Evolutionary conservation across 2,888 invertebrate species (phyloP).

Genomic region (Callyntrura guangdongensis): DNA sequence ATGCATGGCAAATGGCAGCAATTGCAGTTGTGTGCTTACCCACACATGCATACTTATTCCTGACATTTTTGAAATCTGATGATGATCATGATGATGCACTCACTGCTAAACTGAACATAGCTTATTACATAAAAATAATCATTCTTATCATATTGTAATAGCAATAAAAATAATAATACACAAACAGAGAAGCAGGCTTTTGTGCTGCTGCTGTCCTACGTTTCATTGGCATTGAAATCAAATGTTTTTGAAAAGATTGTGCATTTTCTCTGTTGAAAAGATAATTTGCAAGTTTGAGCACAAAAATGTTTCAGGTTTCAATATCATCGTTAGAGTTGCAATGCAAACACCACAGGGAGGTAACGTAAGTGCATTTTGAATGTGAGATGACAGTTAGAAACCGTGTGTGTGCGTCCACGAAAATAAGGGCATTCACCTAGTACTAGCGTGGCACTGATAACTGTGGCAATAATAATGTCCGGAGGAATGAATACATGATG

Average conservation of each 20-base stretch:
- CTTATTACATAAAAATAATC: too few relatives aligned
- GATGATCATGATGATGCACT: too few relatives aligned
- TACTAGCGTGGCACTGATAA: not conserved
- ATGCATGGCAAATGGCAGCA: too few relatives aligned
- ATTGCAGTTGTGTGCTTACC: too few relatives aligned
- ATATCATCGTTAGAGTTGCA: not conserved
- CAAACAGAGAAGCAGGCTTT: too few relatives aligned
- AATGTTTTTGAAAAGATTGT: constrained; percentile 9
- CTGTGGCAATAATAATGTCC: constrained; percentile 9
- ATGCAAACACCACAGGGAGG: not conserved
- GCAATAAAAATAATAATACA: too few relatives aligned
- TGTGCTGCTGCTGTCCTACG: not conserved
- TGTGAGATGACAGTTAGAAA: not conserved
- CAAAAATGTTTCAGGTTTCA: constrained; percentile 45
- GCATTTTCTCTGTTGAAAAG: constrained; percentile 17
- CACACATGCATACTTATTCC: too few relatives aligned
- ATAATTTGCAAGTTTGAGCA: constrained; percentile 12
- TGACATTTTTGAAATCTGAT: too few relatives aligned
- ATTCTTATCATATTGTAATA: too few relatives aligned
- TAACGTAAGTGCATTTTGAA: not conserved
- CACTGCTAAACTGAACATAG: too few relatives aligned
- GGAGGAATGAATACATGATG: constrained; percentile 28
- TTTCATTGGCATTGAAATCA: constrained; percentile 42
- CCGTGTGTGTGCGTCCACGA: not conserved
- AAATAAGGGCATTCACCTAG: constrained; percentile 74